Evolutionary conservation across 2,113 vertebrate species (phyloP).

Genomic region (Cichladusa arquata): DNA sequence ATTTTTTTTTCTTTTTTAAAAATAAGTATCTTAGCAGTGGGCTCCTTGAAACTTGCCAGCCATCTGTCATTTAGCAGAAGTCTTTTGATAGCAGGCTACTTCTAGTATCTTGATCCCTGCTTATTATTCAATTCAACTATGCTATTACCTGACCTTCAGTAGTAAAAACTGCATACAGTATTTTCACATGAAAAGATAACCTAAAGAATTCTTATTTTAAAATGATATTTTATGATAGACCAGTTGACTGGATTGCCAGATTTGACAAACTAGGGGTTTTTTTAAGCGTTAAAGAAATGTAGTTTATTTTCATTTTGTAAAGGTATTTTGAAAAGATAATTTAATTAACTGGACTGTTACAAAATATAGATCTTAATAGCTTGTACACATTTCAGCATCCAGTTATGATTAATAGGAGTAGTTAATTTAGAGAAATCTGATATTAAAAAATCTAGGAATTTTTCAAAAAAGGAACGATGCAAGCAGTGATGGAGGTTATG

Average conservation of each 20-base stretch:
- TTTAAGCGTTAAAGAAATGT: background rate
- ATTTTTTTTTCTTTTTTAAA: background rate
- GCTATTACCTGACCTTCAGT: background rate
- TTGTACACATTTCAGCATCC: background rate
- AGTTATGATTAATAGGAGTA: background rate
- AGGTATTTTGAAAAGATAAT: background rate
- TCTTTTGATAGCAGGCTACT: background rate
- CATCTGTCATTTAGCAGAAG: constrained; percentile 48
- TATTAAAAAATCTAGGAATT: background rate
- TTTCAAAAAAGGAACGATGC: background rate
- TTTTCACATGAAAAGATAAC: background rate
- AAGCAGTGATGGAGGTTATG: background rate
- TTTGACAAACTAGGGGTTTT: background rate
- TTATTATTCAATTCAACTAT: constrained; percentile 3
- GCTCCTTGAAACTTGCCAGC: background rate
- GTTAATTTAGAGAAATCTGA: background rate
- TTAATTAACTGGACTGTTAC: background rate
- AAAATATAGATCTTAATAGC: background rate
- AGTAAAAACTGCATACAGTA: background rate
- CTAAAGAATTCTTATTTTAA: background rate
- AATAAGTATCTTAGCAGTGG: background rate
- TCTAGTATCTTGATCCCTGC: background rate
- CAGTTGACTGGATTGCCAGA: background rate
- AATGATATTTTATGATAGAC: background rate
- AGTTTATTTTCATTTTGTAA: background rate